Evolutionary conservation across 37 sponge, comb jelly and placozoan species (phyloP), one percentile per base, ranked within the genome.

Genomic region (Agelas oroides): DNA sequence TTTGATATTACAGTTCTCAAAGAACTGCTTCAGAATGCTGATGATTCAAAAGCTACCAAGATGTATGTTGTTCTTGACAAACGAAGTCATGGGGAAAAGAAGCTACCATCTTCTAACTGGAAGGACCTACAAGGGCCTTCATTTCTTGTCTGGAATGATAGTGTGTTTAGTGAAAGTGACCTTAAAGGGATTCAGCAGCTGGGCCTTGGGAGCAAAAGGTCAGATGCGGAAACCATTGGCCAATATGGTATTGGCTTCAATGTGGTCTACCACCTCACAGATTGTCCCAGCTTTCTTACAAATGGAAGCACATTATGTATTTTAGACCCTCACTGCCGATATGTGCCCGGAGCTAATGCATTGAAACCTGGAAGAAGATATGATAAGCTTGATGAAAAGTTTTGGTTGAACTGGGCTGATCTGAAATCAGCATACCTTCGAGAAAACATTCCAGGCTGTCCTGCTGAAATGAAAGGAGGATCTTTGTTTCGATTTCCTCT

Each of bases 181-280:
- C 24, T 92, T 20, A 62, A 88, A 84, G 93, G 93, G 1, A 92
- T 92, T 58, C 76, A 82, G 33, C 38, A 84, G 24, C 77, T 92
- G 38, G 93, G 93, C 0, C 58, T 75, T 69, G 94, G 94, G 1
- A 78, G 79, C 71, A 92, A 92, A 69, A 30, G 76, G 5, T 76
- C 61, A 16, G 81, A 84, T 53, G 66, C 85, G 20, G 65, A 81
- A 21, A 79, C 64, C 34, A 88, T 88, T 74, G 93, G 93, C 21
- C 84, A 77, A 59, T 92, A 76, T 92, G 93, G 93, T n/a, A 83
- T 92, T 63, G 93, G 93, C 25, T 92, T 92, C 77, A 92, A 92
- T 92, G 85, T 71, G 12, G 93, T 89, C 11, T 88, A 88, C 81
- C 93, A 88, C 79, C 84, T 92, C 27, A 92, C 92, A 39, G 93